Base-by-base conservation (phyloP, 2,888 invertebrate species). In the Harpagoxenus sublaevis region DNA sequence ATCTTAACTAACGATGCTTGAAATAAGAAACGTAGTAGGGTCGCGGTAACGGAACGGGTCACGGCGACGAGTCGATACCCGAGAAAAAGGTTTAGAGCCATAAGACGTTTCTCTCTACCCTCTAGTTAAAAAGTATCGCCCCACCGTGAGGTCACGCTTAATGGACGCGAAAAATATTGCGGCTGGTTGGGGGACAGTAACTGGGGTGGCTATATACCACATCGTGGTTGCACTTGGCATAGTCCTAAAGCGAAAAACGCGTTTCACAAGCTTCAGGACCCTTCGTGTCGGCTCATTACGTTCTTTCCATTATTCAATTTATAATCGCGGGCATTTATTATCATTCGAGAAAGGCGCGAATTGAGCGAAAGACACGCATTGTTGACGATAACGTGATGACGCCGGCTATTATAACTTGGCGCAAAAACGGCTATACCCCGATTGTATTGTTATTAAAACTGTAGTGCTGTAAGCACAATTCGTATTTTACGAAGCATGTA, bases 81-180 rank as follows among this genome's bases (percentile, higher is more conserved):
- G 45, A 70, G 55, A 71, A 78, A 35, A 78, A 78, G 78, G 45
- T 71, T 71, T 57, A 57, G n/a, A 70, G 55, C 45, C 53, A 48
- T 82, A 88, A 84, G 88, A 85, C 57, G 68, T 86, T 87, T 85
- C 77, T 66, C 65, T 81, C 48, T 68, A 66, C 85, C 73, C 85
- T 83, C 87, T 85, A 78, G 87, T 89, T 90, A 90, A 90, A 90
- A 90, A 88, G 71, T 75, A 90, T 78, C 90, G 79, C 82, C 83
- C 79, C 83, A n/a, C 77, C 48, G 55, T 42, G 77, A 86, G 84
- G 85, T 89, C 86, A 85, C 82, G 84, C 85, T 92, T 93, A 93
- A 94, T 93, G 92, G 93, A 93, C 90, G 92, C 92, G 90, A 91
- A 92, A 93, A 94, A 94, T 93, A 94, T 93, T 92, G 92, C 91